Percentiles rank a stretch among this genome's conserved stretches.
Conservation (phyloP, 1,140 invertebrate species). For the Schlechtendalia chinensis region DNA sequence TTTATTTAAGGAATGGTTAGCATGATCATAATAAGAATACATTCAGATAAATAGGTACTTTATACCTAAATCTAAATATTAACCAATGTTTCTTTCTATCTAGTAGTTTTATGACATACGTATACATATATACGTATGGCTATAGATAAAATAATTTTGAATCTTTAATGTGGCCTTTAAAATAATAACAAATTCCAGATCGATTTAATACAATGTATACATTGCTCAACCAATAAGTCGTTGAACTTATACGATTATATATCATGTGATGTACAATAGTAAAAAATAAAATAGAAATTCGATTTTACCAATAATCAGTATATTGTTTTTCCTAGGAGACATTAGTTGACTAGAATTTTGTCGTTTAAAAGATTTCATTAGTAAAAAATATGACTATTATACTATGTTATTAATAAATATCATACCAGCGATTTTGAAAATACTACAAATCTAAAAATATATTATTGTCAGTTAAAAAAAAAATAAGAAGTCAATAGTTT, state of each 20-base stretch:
- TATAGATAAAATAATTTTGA: too few relatives aligned
- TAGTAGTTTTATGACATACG: neutral
- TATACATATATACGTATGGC: neutral
- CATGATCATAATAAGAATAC: neutral
- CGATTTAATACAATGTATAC: too few relatives aligned
- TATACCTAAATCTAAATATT: neutral
- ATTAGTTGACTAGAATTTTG: too few relatives aligned
- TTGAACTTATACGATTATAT: neutral
- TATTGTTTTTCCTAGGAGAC: too few relatives aligned
- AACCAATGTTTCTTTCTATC: neutral
- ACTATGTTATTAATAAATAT: neutral
- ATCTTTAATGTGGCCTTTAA: too few relatives aligned
- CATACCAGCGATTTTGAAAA: neutral
- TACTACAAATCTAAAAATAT: neutral
- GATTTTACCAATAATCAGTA: too few relatives aligned
- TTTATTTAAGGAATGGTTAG: neutral
- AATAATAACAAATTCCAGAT: too few relatives aligned
- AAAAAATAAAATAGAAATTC: too few relatives aligned
- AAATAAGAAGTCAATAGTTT: too few relatives aligned
- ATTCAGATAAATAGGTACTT: neutral
- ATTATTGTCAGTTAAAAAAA: neutral
- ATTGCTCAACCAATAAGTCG: neutral
- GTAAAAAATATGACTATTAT: neutral
- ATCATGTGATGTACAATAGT: too few relatives aligned
- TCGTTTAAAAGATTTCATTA: too few relatives aligned